These are phyloP conservation scores for Ariolimax columbianus DNA, from an alignment of 2,888 invertebrate species.

Conservation along the genomic window DNA sequence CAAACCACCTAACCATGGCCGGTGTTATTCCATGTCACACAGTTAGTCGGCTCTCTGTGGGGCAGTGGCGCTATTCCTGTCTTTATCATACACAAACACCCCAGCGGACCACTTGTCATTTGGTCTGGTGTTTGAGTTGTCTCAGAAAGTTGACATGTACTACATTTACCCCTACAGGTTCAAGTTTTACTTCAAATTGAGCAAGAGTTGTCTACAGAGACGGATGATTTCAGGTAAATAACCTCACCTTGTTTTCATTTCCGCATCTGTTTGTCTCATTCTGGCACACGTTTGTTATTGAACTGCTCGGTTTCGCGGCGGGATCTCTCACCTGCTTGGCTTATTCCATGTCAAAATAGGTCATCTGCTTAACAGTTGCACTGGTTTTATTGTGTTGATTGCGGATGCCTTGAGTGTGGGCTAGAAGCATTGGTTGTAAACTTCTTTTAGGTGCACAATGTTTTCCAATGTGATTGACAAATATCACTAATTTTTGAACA, in stretches of 20 bases:
- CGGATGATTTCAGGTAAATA: constrained; percentile 86
- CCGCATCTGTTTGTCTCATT: background rate
- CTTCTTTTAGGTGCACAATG: background rate
- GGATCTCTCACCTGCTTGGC: background rate
- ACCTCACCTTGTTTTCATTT: background rate
- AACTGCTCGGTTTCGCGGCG: background rate
- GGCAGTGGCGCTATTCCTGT: too few species aligned
- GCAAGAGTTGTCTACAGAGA: constrained; percentile 87
- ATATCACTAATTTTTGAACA: too few species aligned
- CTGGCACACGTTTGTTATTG: background rate
- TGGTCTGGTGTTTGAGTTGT: too few species aligned
- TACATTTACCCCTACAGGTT: constrained; percentile 78
- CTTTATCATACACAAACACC: too few species aligned
- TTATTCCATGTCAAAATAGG: background rate
- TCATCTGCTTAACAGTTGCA: background rate
- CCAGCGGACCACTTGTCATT: too few species aligned
- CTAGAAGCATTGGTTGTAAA: background rate
- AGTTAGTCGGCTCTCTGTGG: too few species aligned
- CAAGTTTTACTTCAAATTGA: constrained; percentile 92
- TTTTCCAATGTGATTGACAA: background rate
- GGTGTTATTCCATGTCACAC: too few species aligned
- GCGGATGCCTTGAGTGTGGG: background rate
- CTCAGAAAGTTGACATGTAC: too few species aligned
- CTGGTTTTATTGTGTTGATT: background rate
- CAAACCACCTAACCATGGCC: too few species aligned